Conservation (phyloP, 2,113 vertebrate species). For the Limnothrissa miodon region DNA sequence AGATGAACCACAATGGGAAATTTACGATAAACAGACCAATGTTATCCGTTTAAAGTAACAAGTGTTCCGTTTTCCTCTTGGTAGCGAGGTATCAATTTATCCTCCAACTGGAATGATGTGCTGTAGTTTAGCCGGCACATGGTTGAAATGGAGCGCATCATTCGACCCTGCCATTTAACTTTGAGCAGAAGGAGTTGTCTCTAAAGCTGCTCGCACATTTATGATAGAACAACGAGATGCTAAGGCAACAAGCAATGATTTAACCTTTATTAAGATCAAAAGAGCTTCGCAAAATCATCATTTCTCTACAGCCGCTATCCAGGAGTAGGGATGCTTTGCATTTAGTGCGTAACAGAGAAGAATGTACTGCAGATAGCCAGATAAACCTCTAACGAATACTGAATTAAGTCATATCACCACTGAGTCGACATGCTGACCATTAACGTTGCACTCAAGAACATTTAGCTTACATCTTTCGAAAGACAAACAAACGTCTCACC, state of each 20-base stretch:
- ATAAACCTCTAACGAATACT: conserved; percentile 7
- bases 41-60: conserved; percentile 29
- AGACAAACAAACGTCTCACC: conserved; percentile 65
- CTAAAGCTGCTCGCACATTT: not conserved
- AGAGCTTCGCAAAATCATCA: not conserved
- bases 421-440: conserved; percentile 34
- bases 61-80: conserved; percentile 19
- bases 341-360: not conserved
- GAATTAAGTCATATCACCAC: not conserved
- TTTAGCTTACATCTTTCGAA: not conserved
- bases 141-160: conserved; percentile 18
- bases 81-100: not conserved
- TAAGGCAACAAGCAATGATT: not conserved
- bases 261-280: not conserved
- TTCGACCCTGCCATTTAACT: conserved; percentile 30
- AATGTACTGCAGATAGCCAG: conserved; percentile 8
- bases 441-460: not conserved
- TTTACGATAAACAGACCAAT: not conserved
- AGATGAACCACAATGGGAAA: not conserved
- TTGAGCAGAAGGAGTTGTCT: conserved; percentile 14
- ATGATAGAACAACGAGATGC: not conserved
- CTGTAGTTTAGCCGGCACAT: conserved; percentile 8
- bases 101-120: not conserved
- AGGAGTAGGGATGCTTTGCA: not conserved
- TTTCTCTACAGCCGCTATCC: not conserved